Base-by-base conservation (phyloP, 1,140 invertebrate genomes). In the Drosophila lacertosa region DNA sequence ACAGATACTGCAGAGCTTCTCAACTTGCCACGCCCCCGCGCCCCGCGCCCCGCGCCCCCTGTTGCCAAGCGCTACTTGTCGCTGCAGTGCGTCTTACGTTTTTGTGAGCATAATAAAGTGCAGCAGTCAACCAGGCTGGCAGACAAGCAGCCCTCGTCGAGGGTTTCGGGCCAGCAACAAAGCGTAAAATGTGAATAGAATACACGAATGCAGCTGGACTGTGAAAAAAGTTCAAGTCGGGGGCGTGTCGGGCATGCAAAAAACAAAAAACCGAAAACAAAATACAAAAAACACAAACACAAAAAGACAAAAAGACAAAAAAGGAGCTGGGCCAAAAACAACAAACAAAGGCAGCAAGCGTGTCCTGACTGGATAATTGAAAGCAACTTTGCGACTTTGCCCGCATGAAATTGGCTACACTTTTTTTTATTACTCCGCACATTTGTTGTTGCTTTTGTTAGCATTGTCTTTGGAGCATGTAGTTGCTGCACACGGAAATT, bases 351-450 rank as follows among this genome's bases (percentile, higher is more conserved):
- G 77, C 77, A 81, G 45, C 77, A 58, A 81, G 73, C 72, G 77
- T 81, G 77, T 81, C 77, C 77, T 81, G 77, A 81, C 77, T 81
- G 77, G 77, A 68, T 81, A 81, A 81, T 81, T 81, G 77, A 81
- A 81, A 81, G 77, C 77, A 81, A 81, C 77, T 81, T 81, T 71
- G 77, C 60, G 60, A 80, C 77, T 67, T 71, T 75, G 77, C 77
- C 77, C 78, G 77, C 74, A 81, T 81, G 77, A 74, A 81, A 81
- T 81, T 81, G 77, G 72, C 72, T 73, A 68, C 59, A 60, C 39
- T 37, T 70, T 42, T 40, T 58, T 62, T 26, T 65, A 18, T 40
- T 70, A 55, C 33, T 24, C 37, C 33, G 32, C 40, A 50, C 50
- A 32, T 39, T 55, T 73, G 53, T 32, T 54, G 44, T 29, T 74